phyloP scores from a whole-genome alignment of 2,888 invertebrate species.

The Buathra laborator region DNA sequence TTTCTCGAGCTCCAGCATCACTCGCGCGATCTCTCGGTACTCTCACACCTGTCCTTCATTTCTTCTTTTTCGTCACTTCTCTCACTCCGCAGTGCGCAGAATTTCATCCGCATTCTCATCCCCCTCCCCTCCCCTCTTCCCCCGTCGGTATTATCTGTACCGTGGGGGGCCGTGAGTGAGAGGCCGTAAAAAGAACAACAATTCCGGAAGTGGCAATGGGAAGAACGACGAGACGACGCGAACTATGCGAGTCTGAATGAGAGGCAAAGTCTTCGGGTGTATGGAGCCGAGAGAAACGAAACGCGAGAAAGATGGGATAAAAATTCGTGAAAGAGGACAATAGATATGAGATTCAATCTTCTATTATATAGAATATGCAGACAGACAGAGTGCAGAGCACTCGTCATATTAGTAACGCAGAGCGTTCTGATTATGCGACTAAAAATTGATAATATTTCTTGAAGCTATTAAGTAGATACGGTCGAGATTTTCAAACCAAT shows the following conservation, averaged over 20 bases:
- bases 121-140: neutral
- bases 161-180: conserved; percentile 42
- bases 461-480: too few species aligned
- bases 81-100: conserved; percentile 59
- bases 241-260: conserved; percentile 30
- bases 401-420: too few species aligned
- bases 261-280: conserved; percentile 22
- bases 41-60: conserved; percentile 51
- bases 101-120: conserved; percentile 37
- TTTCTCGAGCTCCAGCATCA: conserved; percentile 31
- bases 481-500: too few species aligned
- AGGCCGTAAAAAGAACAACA: conserved; percentile 75
- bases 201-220: conserved; percentile 71
- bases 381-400: too few species aligned
- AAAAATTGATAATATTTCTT: too few species aligned
- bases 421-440: too few species aligned
- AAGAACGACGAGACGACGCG: conserved; percentile 49
- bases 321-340: conserved; percentile 39
- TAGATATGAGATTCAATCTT: conserved; percentile 34
- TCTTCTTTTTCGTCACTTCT: conserved; percentile 38
- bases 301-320: conserved; percentile 55
- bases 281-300: conserved; percentile 32
- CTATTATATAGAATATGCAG: neutral
- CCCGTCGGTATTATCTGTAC: conserved; percentile 49
- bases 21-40: conserved; percentile 31